A percentile compares a stretch with the other conserved stretches of the same genome.
These are phyloP conservation scores for Bettongia penicillata DNA, from an alignment of 2,113 vertebrate genomes.

Conservation along the genomic window DNA sequence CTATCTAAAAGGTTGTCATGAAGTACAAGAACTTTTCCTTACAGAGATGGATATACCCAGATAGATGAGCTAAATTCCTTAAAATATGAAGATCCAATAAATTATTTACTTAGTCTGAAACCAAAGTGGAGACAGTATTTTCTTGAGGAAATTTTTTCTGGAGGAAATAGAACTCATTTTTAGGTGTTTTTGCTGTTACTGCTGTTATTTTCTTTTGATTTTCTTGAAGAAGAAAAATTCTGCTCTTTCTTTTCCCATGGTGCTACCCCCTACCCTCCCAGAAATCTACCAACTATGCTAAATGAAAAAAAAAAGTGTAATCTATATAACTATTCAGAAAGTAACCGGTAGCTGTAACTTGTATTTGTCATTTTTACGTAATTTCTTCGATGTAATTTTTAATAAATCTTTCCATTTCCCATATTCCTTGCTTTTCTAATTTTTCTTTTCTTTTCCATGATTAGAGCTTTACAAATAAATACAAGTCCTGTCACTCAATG, in stretches of 20 bases:
- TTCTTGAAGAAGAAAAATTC: background rate
- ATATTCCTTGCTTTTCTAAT: accelerated
- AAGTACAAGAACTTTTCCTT: background rate
- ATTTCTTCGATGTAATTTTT: background rate
- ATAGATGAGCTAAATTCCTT: background rate
- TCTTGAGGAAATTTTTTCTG: background rate
- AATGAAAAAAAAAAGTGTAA: background rate
- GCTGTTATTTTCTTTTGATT: background rate
- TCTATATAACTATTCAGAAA: background rate
- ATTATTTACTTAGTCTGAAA: background rate
- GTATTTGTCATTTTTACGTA: background rate
- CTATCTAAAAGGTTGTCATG: background rate
- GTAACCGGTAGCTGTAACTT: background rate
- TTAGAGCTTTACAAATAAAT: background rate
- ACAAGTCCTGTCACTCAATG: background rate
- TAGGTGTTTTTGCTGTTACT: background rate
- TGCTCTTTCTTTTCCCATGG: background rate
- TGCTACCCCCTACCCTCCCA: background rate
- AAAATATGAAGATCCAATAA: background rate
- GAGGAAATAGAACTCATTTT: background rate
- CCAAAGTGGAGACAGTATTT: background rate
- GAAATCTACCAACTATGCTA: background rate
- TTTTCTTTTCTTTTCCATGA: background rate
- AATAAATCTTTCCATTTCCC: background rate
- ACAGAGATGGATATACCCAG: too few species aligned